Evolutionary conservation across 2,888 invertebrate species (phyloP), one percentile per base, ranked within the genome.

Genomic region (Villa cingulata): DNA sequence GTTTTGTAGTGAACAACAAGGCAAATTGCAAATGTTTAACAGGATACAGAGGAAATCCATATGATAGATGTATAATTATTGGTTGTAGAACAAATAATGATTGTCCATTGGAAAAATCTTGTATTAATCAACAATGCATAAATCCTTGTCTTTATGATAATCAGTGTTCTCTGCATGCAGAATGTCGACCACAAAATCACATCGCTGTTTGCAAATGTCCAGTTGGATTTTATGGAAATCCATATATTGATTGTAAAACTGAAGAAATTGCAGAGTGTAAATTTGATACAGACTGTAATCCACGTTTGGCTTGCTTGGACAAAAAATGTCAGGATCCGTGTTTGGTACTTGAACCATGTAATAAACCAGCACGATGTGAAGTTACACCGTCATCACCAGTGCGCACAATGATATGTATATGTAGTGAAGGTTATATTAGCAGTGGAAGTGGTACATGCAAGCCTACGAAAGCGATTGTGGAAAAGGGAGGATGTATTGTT

Each of bases 1-100:
- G 89, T 63, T 83, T 77, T 59, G 81, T 81, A 0, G 76, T 78
- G 57, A 75, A 80, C 54, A 86, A 81, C 60, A 72, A 74, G 32
- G 80, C 86, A 1, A 76, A 84, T 56, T 92, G 91, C 62, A 78
- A 82, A 49, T 92, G 92, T 61, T 74, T 77, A 39, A 76, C 80
- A 53, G 91, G 91, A 44, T 89, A 82, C 61, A 74, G 85, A 58
- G 87, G 88, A 47, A 82, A 88, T 65, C 81, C 87, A 2, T 76
- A 78, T 55, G 77, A 78, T 40, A 75, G 80, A 51, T 88, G 89
- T 62, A 74, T 76, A 54, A 76, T 86, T 42, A 80, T 89, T 51
- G 91, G 87, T 51, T 92, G 92, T 63, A 76, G 81, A 59, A 82
- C 85, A 39, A 88, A 89, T 64, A 84, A 84, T 53, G 90, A 92